Conservation (phyloP, 2,113 vertebrate species). For the Oncorhynchus kisutch region DNA sequence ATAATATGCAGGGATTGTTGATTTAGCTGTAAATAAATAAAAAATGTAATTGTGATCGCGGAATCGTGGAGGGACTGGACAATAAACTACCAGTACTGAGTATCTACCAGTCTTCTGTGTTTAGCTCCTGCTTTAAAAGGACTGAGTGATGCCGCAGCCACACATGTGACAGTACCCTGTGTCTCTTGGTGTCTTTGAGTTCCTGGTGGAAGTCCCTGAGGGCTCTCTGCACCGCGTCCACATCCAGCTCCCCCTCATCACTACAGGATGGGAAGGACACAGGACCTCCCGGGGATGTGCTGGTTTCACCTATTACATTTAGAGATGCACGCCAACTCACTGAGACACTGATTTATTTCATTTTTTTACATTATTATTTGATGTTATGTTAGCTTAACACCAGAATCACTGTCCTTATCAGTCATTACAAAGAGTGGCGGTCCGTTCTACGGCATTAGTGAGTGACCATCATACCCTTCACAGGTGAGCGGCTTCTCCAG, state of each 20-base stretch:
- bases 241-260: conserved; percentile 62
- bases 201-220: conserved; percentile 69
- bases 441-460: no score
- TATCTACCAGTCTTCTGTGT: no score
- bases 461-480: conserved; percentile 62
- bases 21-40: no score
- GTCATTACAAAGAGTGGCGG: no score
- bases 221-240: conserved; percentile 57
- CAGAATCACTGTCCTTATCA: no score
- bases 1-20: no score
- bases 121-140: no score
- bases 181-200: conserved; percentile 70
- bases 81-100: background rate
- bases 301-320: conserved; percentile 23
- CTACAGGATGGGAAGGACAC: conserved; percentile 28
- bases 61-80: no score
- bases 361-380: no score
- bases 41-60: no score
- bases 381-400: no score
- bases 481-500: conserved; percentile 52
- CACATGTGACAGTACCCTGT: conserved; percentile 41
- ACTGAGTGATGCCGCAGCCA: background rate
- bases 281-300: conserved; percentile 13
- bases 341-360: no score
- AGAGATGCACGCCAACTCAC: background rate